Base-by-base conservation (phyloP, 2,888 invertebrate genomes). In the Polia nebulosa region DNA sequence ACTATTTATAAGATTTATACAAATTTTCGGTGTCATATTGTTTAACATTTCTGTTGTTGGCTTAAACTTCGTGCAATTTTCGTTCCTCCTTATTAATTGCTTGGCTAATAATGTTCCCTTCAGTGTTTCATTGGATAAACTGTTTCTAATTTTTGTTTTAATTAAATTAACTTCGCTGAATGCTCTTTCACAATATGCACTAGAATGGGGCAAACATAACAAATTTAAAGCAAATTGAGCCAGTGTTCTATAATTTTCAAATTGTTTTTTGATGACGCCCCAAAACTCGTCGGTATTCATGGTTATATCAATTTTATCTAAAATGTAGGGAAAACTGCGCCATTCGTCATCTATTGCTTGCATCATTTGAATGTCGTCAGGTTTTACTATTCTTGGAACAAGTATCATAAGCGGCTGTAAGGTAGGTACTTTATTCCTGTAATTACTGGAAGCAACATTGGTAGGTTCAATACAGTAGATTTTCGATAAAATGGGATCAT, bases 91-190 rank as follows among this genome's bases (percentile, higher is more conserved):
- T 44, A 57, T 44, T 44, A 44, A 57, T 44, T 57, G 44, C 5
- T 57, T 44, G 52, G 58, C 58, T 34, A 47, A 58, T 58, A 58
- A 47, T 49, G 34, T 49, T 58, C 56, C 57, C 20, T 57, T 72
- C 51, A 67, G 44, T 72, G 53, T 51, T 62, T 72, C 57, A 71
- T 61, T 71, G 0, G 60, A 61, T 61, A 73, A 71, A 64, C 64
- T 66, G 56, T 77, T 77, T 65, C 71, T 62, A 66, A 71, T 58
- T 68, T 77, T 77, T 61, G 73, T 71, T 71, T 77, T 73, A 6
- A 71, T 72, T 63, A 63, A 56, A 27, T 76, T 76, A 13, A 68
- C 56, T 47, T 61, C 68, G 41, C 72, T 72, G 59, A 72, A 72
- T 52, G 59, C 58, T 47, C 63, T 44, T 72, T 68, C 64, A 57